Base-by-base conservation (phyloP, 2,888 invertebrate genomes). In the Eubasilissa splendida region DNA sequence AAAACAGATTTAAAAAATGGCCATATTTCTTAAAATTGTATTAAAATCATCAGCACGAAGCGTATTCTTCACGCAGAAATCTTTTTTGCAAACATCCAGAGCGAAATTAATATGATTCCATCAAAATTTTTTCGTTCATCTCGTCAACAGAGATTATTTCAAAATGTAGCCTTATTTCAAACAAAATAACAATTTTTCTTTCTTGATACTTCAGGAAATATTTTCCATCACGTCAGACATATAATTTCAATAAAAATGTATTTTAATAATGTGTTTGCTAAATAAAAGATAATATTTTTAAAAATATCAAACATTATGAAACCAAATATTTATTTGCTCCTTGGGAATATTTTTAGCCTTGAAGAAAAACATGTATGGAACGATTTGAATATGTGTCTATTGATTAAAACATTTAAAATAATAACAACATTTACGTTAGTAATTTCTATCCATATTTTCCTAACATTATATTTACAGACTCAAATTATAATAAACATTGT, bases 61-160 rank as follows among this genome's bases (percentile, higher is more conserved):
- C 50, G n/a, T 68, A 50, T 68, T 50, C 42, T 68, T 9, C 42
- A 68, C 42, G 50, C n/a, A 50, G 33, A 68, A 68, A 68, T 68
- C 68, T 33, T 50, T 42, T 42, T 42, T 42, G 2, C 42, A 42
- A 42, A 42, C 42, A 22, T 42, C 42, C 33, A 50, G 50, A 68
- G 52, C 10, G 50, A 68, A 68, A 58, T 42, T 68, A 68, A 50
- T 68, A 68, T 68, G 33, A 68, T 33, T 11, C 63, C 60, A 31
- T 63, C 63, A n/a, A 68, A n/a, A 68, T 50, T 68, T 68, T 68
- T 42, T 68, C 63, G 50, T 68, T 68, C 68, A 33, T n/a, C 50
- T 68, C 50, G 68, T 50, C 50, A 68, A 68, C 50, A 50, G 42
- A 50, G 68, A 50, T 68, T 68, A 68, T 68, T 68, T 50, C n/a